Base-by-base conservation (phyloP, 1,140 invertebrate species). In the Lerema accius region DNA sequence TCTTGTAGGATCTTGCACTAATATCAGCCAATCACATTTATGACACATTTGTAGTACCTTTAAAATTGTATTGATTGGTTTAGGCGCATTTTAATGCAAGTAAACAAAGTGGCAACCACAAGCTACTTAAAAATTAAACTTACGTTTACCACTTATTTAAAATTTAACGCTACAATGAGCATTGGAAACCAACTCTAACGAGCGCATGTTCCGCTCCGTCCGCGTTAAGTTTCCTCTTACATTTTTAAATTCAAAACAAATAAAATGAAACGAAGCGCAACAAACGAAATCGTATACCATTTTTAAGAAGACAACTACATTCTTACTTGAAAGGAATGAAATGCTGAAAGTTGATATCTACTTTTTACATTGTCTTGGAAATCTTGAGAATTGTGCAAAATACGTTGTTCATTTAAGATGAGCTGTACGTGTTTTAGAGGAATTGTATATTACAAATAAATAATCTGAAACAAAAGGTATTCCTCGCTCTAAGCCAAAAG, bases 261-360 rank as follows among this genome's bases (percentile, higher is more conserved):
- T 45, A 58, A 56, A 56, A 45, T 5, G 42, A 45, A 58, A 58
- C 53, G 40, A 58, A 45, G 28, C 40, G 55, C 28, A 59, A 59
- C 23, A 58, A 45, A 56, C 40, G 55, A 46, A 59, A 59, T 46
- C 53, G 39, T 13, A 42, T 45, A 26, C 13, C 40, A 46, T 28
- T 39, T 46, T 11, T 23, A 37, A 37, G 55, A 46, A 45, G 40
- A 58, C 23, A 46, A 59, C 55, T 46, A 59, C 43, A 11, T 11
- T 37, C n/a, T n/a, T 59, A 11, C 55, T 45, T 43, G 26, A 46
- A 49, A 32, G 55, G 16, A 59, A 59, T 46, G 35, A 46, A 37
- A 46, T 13, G 13, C 0, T 1, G 23, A 43, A 37, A 59, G 45
- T 37, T 37, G 26, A 37, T 37, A 42, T n/a, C 45, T 58, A n/a